Conservation (phyloP, 2,797 vertebrate genomes). For the Scolopax rusticola region DNA sequence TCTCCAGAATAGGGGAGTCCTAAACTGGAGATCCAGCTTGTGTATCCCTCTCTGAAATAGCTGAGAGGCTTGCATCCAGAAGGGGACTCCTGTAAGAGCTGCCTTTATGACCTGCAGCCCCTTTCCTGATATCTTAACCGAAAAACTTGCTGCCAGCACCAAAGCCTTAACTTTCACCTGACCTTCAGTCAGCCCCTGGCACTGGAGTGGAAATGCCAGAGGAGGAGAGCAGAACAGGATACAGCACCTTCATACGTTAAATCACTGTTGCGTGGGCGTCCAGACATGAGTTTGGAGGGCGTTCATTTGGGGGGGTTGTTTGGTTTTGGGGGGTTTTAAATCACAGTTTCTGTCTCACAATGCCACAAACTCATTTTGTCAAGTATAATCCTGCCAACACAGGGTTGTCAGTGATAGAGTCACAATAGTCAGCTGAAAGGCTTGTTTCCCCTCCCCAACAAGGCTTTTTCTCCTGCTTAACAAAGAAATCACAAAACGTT, state of each 20-base stretch:
- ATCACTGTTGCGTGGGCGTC: neutral
- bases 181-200: slow-evolving; percentile 13
- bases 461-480: neutral
- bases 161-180: neutral
- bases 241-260: neutral
- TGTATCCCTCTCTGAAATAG: neutral
- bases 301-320: neutral
- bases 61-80: fast-evolving
- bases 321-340: neutral
- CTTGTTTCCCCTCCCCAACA: neutral
- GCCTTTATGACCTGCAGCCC: fast-evolving
- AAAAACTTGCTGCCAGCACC: neutral
- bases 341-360: neutral
- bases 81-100: neutral
- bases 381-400: neutral
- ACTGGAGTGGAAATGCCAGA: neutral
- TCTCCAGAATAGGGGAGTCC: neutral
- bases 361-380: neutral
- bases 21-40: neutral
- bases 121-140: neutral
- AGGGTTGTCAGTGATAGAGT: neutral
- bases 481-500: neutral
- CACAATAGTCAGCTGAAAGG: neutral
- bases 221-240: neutral
- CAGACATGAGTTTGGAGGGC: neutral